Base-by-base conservation (phyloP, 1,140 invertebrate genomes). In the Habropoda laboriosa region DNA sequence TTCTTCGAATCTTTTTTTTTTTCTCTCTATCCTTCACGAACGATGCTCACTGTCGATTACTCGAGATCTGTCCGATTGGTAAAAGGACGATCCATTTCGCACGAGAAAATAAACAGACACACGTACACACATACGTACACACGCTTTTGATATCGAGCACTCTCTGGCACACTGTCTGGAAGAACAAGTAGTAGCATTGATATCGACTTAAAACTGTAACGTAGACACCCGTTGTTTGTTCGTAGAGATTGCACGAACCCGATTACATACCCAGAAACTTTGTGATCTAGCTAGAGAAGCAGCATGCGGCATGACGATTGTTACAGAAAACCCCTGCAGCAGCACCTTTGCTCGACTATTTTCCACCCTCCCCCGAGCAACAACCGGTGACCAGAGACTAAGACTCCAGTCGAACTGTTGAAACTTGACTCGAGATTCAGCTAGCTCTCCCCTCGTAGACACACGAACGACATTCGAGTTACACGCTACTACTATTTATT, bases 71-170 rank as follows among this genome's bases (percentile, higher is more conserved):
- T 78, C 55, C 4, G n/a, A 40, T 51, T 27, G 8, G 21, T 24
- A n/a, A n/a, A n/a, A n/a, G n/a, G n/a, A 24, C 55, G n/a, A 49
- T 10, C 30, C 32, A 21, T 27, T 38, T 24, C 12, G 55, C 75
- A 71, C 55, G 75, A 53, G 18, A n/a, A n/a, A n/a, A n/a, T n/a
- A n/a, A n/a, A n/a, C n/a, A n/a, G n/a, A n/a, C n/a, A n/a, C n/a
- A n/a, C n/a, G n/a, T n/a, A n/a, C n/a, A n/a, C n/a, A n/a, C n/a
- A 60, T 77, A 10, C 53, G 30, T 24, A 60, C 32, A 60, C 63
- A 27, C 55, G 55, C 67, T 71, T 60, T 27, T 16, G 55, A 49
- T 60, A 60, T 60, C 75, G 42, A 78, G 75, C 66, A 70, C 75
- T 13, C 8, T 55, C 8, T 55, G 10, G 64, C 74, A 77, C 74